These are phyloP conservation scores for Papilio polyxenes DNA, from an alignment of 1,140 invertebrate genomes.

Conservation along the genomic window DNA sequence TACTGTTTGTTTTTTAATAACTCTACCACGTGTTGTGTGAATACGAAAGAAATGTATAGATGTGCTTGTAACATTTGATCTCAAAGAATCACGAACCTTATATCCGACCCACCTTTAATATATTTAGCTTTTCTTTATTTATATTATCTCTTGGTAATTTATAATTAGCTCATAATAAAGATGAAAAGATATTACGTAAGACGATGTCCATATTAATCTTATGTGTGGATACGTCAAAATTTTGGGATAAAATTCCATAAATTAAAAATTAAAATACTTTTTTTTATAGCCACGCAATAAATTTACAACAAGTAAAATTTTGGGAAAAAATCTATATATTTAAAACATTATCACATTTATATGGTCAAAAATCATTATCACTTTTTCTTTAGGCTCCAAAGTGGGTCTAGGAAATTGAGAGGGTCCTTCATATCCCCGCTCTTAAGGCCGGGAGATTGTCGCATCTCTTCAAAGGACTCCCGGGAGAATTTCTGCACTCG, in stretches of 20 bases:
- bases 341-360: slow-evolving; percentile 9
- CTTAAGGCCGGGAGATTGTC: slow-evolving; percentile 73
- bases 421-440: slow-evolving; percentile 81
- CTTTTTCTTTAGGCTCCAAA: slow-evolving; percentile 82
- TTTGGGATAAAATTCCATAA: not conserved
- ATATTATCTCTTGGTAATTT: not conserved
- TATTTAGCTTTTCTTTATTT: not conserved
- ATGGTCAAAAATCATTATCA: slow-evolving; percentile 46
- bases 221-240: not conserved
- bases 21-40: not conserved
- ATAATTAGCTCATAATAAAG: not conserved
- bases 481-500: slow-evolving; percentile 67
- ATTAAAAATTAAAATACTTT: too few relatives aligned
- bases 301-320: not conserved
- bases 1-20: too few relatives aligned
- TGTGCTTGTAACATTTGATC: not conserved
- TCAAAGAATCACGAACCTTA: not conserved
- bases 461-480: slow-evolving; percentile 79
- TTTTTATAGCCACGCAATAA: too few relatives aligned
- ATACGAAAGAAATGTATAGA: not conserved
- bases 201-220: not conserved
- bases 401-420: slow-evolving; percentile 81
- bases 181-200: too few relatives aligned
- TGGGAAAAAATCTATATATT: not conserved
- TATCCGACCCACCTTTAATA: not conserved